Percentiles rank a stretch among this genome's conserved stretches.
These are phyloP conservation scores for Lepus europaeus DNA, from an alignment of 2,113 vertebrate genomes.

Conservation along the genomic window DNA sequence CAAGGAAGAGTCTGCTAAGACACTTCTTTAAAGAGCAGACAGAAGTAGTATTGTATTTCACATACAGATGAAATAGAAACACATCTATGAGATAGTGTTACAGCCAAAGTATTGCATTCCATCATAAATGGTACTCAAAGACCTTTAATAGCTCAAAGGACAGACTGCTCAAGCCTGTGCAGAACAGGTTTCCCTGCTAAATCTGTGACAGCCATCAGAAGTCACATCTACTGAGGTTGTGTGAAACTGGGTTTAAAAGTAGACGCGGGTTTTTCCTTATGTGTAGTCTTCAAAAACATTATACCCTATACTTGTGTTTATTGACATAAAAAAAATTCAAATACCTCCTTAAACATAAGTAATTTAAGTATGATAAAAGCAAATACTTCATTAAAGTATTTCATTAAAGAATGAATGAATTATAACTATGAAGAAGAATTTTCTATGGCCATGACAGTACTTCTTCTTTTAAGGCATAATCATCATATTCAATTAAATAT, in stretches of 20 bases:
- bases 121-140: slow-evolving; percentile 52
- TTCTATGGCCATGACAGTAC: not conserved
- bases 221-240: not conserved
- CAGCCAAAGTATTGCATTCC: slow-evolving; percentile 25
- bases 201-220: slow-evolving; percentile 12
- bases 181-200: slow-evolving; percentile 29
- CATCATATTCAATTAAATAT: slow-evolving; percentile 44
- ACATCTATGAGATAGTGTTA: slow-evolving; percentile 14
- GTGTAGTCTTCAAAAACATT: slow-evolving; percentile 28
- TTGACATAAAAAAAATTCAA: slow-evolving; percentile 30
- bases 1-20: slow-evolving; percentile 52
- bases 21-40: slow-evolving; percentile 45
- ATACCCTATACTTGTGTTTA: slow-evolving; percentile 13
- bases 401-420: slow-evolving; percentile 55
- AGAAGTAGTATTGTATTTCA: slow-evolving; percentile 30
- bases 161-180: not conserved
- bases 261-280: slow-evolving; percentile 24
- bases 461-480: slow-evolving; percentile 56
- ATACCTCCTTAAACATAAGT: slow-evolving; percentile 20
- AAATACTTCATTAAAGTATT: slow-evolving; percentile 44
- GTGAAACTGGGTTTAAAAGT: not conserved
- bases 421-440: slow-evolving; percentile 21
- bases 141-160: slow-evolving; percentile 49
- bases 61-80: not conserved
- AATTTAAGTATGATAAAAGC: slow-evolving; percentile 33